Evolutionary conservation across 2,797 vertebrate genomes (phyloP).

Genomic region (Hyperoplus lanceolatus): DNA sequence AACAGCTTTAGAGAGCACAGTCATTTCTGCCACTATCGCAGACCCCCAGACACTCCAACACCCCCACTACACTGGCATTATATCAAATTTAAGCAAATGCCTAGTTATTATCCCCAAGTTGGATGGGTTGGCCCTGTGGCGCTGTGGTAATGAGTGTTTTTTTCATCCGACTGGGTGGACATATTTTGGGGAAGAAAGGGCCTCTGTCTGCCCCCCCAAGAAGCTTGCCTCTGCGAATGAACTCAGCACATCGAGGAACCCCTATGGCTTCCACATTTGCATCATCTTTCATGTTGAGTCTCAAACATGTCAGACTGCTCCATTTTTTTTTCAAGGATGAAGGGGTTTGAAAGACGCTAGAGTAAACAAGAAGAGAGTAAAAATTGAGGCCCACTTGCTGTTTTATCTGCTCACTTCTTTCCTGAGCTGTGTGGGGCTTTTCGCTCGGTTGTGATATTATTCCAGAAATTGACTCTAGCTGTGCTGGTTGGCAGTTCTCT

Average conservation of each 20-base stretch:
- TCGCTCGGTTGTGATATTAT: slow-evolving; percentile 55
- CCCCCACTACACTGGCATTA: slow-evolving; percentile 63
- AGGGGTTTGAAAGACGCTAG: slow-evolving; percentile 28
- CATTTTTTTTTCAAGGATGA: slow-evolving; percentile 53
- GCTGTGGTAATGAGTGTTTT: slow-evolving; percentile 85
- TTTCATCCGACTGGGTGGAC: slow-evolving; percentile 84
- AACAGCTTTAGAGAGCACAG: slow-evolving; percentile 56
- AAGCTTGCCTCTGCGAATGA: slow-evolving; percentile 49
- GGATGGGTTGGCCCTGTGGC: slow-evolving; percentile 69
- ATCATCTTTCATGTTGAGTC: slow-evolving; percentile 51
- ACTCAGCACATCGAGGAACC: slow-evolving; percentile 38
- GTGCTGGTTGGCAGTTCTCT: slow-evolving; percentile 40
- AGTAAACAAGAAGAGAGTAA: slow-evolving; percentile 52
- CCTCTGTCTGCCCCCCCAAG: slow-evolving; percentile 55
- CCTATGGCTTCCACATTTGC: slow-evolving; percentile 43
- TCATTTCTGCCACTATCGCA: slow-evolving; percentile 47
- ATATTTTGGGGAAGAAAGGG: slow-evolving; percentile 80
- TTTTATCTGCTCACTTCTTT: slow-evolving; percentile 27
- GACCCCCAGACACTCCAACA: slow-evolving; percentile 52
- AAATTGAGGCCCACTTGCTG: slow-evolving; percentile 55
- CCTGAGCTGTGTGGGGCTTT: slow-evolving; percentile 43
- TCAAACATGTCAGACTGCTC: slow-evolving; percentile 55
- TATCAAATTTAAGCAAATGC: slow-evolving; percentile 83
- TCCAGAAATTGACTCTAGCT: slow-evolving; percentile 55
- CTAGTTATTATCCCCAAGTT: slow-evolving; percentile 80